Percentiles rank a stretch among this genome's conserved stretches.
These are phyloP conservation scores for Furcifer pardalis DNA, from an alignment of 2,797 vertebrate species.

Conservation along the genomic window DNA sequence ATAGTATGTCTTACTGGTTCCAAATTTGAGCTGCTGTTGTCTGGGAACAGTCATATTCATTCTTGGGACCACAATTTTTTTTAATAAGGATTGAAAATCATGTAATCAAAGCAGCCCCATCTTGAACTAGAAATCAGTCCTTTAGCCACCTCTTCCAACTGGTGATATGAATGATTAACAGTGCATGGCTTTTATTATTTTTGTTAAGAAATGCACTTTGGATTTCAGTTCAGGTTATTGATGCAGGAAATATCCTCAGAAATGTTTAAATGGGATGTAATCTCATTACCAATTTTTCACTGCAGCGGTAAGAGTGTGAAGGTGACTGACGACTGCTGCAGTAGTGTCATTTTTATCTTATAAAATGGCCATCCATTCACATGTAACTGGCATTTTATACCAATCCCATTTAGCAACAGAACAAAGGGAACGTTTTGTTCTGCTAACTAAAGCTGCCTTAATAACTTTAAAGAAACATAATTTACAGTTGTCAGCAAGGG, in stretches of 20 bases:
- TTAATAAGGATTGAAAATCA: not conserved
- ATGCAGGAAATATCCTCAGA: constrained; percentile 23
- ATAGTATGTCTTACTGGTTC: not conserved
- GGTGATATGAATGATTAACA: not conserved
- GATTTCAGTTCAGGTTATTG: not conserved
- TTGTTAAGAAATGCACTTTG: not conserved
- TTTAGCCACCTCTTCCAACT: not conserved
- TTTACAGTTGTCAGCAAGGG: not conserved
- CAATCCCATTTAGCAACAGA: not conserved
- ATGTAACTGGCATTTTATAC: not conserved
- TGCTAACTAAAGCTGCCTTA: not conserved
- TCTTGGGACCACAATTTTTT: not conserved
- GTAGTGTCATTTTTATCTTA: not conserved
- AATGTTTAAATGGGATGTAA: constrained; percentile 18
- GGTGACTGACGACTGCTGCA: constrained; percentile 13
- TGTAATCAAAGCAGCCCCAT: not conserved
- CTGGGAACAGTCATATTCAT: not conserved
- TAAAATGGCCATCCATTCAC: not conserved
- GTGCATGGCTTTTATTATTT: not conserved
- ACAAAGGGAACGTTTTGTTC: not conserved
- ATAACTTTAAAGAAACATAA: constrained; percentile 1
- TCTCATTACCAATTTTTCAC: not conserved
- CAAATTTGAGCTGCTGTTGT: not conserved
- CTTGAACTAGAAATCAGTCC: constrained; percentile 12
- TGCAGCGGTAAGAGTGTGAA: not conserved